Evolutionary conservation across 2,797 vertebrate species (phyloP), one percentile per base, ranked within the genome.

Genomic region (Enteromius unitaeniatus): DNA sequence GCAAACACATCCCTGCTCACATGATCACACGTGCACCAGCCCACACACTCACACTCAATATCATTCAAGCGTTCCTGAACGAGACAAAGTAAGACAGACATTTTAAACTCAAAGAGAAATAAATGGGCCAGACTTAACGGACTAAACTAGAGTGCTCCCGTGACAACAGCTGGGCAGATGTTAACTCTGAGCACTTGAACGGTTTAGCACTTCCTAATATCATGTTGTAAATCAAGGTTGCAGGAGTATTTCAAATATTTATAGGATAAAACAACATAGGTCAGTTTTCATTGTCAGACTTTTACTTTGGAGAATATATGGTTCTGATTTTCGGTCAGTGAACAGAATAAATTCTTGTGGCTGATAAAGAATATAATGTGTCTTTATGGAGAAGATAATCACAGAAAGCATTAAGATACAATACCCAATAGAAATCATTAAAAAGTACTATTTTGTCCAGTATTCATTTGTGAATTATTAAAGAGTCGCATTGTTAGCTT

Each of bases 31-130:
- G 68, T 47, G 78, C 67, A 90, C 91, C 91, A 90, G 91, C 93
- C 87, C 93, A 93, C 92, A 93, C 92, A 93, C 93, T 77, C 82
- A 74, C 83, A 84, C 85, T 78, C 55, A 51, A 68, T 65, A 78
- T 73, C 67, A 58, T 70, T 83, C 60, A 87, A 55, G 78, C 37
- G 42, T 73, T 68, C 19, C 51, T 78, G 28, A 45, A 60, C 1
- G 34, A 82, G 42, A 74, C 69, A 65, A 81, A 81, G 37, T 26
- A 64, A 75, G 69, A 64, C 42, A 17, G 21, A 64, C 58, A 10
- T 21, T 81, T 81, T n/a, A 47, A 81, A 49, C 7, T 7, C 53
- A 31, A n/a, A 11, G 7, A n/a, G 53, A 45, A 62, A 81, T 62
- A 62, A 14, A 72, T 76, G 51, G n/a, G 68, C 21, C 31, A 60